Evolutionary conservation across 1,140 invertebrate genomes (phyloP).

Genomic region (Nasonia giraulti): DNA sequence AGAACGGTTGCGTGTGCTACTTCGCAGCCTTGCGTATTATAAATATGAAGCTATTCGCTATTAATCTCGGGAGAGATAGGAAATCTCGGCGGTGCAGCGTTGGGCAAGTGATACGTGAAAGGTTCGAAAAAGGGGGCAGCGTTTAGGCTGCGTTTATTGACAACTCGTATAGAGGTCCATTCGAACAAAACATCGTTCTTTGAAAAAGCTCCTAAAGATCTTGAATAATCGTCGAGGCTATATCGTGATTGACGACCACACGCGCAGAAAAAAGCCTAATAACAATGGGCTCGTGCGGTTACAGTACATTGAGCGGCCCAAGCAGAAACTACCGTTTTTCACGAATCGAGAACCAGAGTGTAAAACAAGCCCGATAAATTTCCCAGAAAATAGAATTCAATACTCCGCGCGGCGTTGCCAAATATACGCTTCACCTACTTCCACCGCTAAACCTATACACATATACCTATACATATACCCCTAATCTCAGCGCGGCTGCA

Average conservation of each 20-base stretch:
- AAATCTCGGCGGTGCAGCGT: not conserved
- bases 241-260: no score
- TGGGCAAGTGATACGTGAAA: not conserved
- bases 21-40: not conserved
- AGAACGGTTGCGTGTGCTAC: not conserved
- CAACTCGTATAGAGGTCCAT: not conserved
- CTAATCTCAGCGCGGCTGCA: no score
- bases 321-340: not conserved
- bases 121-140: not conserved
- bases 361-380: not conserved
- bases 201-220: no score
- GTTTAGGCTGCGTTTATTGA: not conserved
- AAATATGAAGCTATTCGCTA: not conserved
- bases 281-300: no score
- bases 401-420: not conserved
- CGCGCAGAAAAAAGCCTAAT: no score
- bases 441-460: not conserved
- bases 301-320: no score
- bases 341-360: not conserved
- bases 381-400: not conserved
- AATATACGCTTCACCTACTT: not conserved
- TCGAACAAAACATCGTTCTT: no score
- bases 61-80: not conserved
- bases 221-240: no score
- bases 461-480: no score